Evolutionary conservation across 2,797 vertebrate species (phyloP).

Genomic region (Acipenser oxyrinchus): DNA sequence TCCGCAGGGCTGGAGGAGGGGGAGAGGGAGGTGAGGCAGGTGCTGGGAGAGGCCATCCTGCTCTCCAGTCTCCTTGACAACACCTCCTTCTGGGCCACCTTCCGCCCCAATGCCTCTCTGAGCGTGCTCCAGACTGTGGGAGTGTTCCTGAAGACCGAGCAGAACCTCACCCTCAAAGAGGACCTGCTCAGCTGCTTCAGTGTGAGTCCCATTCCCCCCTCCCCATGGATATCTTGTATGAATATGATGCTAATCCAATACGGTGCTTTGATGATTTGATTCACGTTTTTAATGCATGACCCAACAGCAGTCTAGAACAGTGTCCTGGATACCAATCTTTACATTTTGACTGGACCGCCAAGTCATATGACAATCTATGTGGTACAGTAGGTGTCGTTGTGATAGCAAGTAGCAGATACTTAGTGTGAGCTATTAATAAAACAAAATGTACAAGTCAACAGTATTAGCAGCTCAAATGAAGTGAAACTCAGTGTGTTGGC

Average conservation of each 20-base stretch:
- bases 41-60: constrained; percentile 74
- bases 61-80: constrained; percentile 83
- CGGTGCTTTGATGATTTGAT: not conserved
- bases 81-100: constrained; percentile 67
- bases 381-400: too few relatives aligned
- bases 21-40: constrained; percentile 64
- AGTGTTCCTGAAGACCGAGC: constrained; percentile 65
- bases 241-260: not conserved
- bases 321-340: too few relatives aligned
- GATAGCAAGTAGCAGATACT: too few relatives aligned
- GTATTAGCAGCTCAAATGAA: too few relatives aligned
- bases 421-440: too few relatives aligned
- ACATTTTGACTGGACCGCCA: too few relatives aligned
- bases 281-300: not conserved
- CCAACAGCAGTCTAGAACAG: rapidly evolving
- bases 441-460: too few relatives aligned
- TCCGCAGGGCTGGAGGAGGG: constrained; percentile 59
- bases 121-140: constrained; percentile 72
- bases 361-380: too few relatives aligned
- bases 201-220: constrained; percentile 51
- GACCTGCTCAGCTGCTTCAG: constrained; percentile 84
- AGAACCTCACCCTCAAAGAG: constrained; percentile 56
- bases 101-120: constrained; percentile 58
- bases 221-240: not conserved
- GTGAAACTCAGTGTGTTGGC: too few relatives aligned